These are phyloP conservation scores for Lepidothrix coronata DNA, from an alignment of 2,113 vertebrate species.

Conservation along the genomic window DNA sequence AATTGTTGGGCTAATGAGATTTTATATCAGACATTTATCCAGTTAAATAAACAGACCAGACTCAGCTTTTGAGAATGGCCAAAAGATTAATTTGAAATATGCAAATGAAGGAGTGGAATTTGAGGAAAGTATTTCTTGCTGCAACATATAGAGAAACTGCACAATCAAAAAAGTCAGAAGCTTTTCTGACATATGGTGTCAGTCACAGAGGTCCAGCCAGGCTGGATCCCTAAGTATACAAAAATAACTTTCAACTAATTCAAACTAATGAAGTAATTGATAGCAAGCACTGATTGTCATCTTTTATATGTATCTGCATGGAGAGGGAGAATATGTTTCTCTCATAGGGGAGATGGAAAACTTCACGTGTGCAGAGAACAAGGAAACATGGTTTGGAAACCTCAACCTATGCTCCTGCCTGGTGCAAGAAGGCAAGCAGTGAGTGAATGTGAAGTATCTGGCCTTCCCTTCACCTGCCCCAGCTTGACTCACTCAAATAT, in stretches of 20 bases:
- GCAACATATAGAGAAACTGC: not conserved
- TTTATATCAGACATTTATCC: slow-evolving; percentile 44
- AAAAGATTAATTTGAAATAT: slow-evolving; percentile 23
- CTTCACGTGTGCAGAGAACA: not conserved
- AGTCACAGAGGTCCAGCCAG: not conserved
- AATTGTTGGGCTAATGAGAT: slow-evolving; percentile 53
- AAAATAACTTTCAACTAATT: not conserved
- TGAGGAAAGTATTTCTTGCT: not conserved
- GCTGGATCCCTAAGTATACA: not conserved
- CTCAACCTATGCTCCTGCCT: not conserved
- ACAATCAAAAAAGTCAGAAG: not conserved
- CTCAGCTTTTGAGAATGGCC: not conserved
- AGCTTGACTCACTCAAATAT: not conserved
- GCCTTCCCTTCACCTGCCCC: fast-evolving
- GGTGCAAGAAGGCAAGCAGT: fast-evolving
- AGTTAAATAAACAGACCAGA: slow-evolving; percentile 32
- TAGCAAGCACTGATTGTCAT: not conserved
- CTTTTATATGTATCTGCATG: not conserved
- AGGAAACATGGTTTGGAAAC: not conserved
- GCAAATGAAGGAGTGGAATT: not conserved
- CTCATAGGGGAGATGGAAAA: not conserved
- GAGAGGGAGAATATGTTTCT: not conserved
- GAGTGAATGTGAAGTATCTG: not conserved
- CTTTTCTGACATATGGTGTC: not conserved
- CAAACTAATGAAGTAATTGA: not conserved